Evolutionary conservation across 1,140 invertebrate species (phyloP), one percentile per base, ranked within the genome.

Genomic region (Zaprionus nigranus): DNA sequence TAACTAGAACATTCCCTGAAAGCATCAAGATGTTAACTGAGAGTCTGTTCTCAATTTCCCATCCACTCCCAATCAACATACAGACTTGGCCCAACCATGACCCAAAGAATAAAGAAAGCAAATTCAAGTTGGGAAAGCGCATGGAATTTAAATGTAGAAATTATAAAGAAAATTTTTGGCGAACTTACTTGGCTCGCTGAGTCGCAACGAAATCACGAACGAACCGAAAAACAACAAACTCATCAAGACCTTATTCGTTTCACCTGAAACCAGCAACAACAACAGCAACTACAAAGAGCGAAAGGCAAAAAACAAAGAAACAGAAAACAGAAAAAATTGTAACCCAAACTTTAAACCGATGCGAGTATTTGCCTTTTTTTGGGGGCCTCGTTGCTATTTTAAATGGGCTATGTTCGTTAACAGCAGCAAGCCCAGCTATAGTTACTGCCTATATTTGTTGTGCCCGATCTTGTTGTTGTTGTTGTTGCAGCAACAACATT

Each of bases 131-230:
- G 56, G 56, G 46, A 64, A 76, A 79, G 66, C 76, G 76, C 63
- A 76, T 53, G 66, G 75, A 84, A 84, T 83, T 80, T 77, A 77
- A 83, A 83, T 83, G 73, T 72, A 51, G 46, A 51, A 51, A 51
- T 51, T 51, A 20, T 22, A 65, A 65, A 22, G 40, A 46, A 46
- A 2, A 46, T n/a, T n/a, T 51, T 40, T 66, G 28, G 57, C 43
- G 57, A 15, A 54, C 65, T 30, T 61, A 22, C 34, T 59, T 54
- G 60, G 36, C 61, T 75, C 60, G 67, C 34, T 65, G 60, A 49
- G 13, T 28, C 34, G 49, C 17, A 63, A 70, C 51, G 26, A 30
- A 62, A 56, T 62, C 58, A 57, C 20, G 17, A 26, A 24, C 17
- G 17, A 2, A 51, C 30, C 30, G 30, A 30, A 22, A 17, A 36